A percentile compares a stretch with the other conserved stretches of the same genome.
phyloP scores from a whole-genome alignment of 2,797 vertebrate genomes.

The Enteromius trimaculatus region DNA sequence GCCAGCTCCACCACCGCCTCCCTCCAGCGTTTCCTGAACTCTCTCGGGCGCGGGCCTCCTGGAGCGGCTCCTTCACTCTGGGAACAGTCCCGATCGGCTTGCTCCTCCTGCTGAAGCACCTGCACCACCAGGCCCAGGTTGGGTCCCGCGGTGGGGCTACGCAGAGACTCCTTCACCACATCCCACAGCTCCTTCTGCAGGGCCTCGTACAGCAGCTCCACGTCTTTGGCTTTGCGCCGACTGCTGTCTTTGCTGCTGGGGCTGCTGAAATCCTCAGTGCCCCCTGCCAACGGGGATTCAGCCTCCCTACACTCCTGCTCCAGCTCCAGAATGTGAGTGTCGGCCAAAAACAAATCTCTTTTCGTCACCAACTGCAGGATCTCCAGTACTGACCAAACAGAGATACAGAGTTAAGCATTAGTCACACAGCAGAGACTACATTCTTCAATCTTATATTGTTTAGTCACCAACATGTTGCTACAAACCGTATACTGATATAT shows the following conservation, averaged over 20 bases:
- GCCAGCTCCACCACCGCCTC: constrained; percentile 81
- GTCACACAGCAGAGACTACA: background rate
- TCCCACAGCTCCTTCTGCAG: constrained; percentile 89
- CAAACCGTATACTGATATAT: background rate
- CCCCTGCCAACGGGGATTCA: constrained; percentile 41
- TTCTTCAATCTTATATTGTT: background rate
- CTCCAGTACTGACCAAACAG: constrained; percentile 80
- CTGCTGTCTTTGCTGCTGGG: constrained; percentile 73
- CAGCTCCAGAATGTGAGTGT: constrained; percentile 88
- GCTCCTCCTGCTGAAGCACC: constrained; percentile 89
- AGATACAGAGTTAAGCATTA: background rate
- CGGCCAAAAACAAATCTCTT: constrained; percentile 84
- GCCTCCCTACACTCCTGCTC: constrained; percentile 83
- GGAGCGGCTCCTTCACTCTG: constrained; percentile 48
- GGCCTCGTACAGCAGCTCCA: constrained; percentile 89
- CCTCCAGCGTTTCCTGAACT: constrained; percentile 78
- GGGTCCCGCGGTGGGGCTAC: constrained; percentile 71
- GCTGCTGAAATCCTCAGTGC: constrained; percentile 59
- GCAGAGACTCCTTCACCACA: constrained; percentile 83
- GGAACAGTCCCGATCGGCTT: constrained; percentile 72
- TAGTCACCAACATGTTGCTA: background rate
- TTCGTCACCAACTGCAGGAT: constrained; percentile 88
- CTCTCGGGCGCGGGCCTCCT: constrained; percentile 74
- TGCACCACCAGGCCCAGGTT: constrained; percentile 83
- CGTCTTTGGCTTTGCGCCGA: constrained; percentile 85